Evolutionary conservation across 2,113 vertebrate species (phyloP).

Genomic region (Reinhardtius hippoglossoides): DNA sequence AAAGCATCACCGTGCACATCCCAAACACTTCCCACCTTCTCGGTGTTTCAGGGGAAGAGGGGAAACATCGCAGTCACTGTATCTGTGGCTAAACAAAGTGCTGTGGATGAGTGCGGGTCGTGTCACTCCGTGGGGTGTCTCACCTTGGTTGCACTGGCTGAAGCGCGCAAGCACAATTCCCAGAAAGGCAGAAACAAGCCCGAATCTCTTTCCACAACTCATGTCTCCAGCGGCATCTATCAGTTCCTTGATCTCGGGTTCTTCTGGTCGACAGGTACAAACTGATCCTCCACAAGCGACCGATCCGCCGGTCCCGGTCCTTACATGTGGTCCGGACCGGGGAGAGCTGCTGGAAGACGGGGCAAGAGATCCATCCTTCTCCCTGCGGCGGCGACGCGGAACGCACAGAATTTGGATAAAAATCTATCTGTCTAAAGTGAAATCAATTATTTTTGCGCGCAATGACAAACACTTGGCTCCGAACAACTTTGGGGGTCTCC

Average conservation of each 20-base stretch:
- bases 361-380: slow-evolving; percentile 56
- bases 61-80: neutral
- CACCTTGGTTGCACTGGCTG: slow-evolving; percentile 79
- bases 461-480: slow-evolving; percentile 14
- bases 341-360: slow-evolving; percentile 22
- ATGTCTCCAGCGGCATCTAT: slow-evolving; percentile 75
- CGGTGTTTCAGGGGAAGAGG: neutral
- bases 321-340: slow-evolving; percentile 54
- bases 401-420: slow-evolving; percentile 13
- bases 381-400: slow-evolving; percentile 26
- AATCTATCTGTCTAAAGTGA: slow-evolving; percentile 1
- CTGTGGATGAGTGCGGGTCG: neutral
- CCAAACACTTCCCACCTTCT: neutral
- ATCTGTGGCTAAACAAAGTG: neutral
- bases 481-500: slow-evolving; percentile 50
- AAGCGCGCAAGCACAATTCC: slow-evolving; percentile 66
- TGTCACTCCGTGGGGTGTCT: slow-evolving; percentile 10
- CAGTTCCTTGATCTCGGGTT: slow-evolving; percentile 17
- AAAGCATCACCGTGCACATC: neutral
- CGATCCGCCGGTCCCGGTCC: slow-evolving; percentile 38
- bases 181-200: slow-evolving; percentile 69
- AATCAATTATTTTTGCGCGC: neutral
- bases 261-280: slow-evolving; percentile 20
- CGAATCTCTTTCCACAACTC: slow-evolving; percentile 73
- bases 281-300: slow-evolving; percentile 2